Base-by-base conservation (phyloP, 2,797 vertebrate genomes). In the Microctenopoma lineatum region DNA sequence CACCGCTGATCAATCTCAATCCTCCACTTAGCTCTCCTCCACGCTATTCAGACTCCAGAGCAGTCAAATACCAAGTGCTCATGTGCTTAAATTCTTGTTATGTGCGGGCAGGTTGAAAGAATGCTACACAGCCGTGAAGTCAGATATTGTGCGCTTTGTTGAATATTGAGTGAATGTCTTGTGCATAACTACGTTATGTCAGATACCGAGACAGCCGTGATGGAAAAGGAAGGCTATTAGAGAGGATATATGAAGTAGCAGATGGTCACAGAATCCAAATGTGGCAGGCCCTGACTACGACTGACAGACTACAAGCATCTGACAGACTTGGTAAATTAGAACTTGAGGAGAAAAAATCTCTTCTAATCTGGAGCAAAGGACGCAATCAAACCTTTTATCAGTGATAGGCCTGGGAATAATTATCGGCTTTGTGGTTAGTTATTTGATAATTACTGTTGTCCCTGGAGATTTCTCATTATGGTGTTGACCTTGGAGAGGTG, bases 401-500 rank as follows among this genome's bases (percentile, higher is more conserved):
- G 72, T 73, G 54, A 70, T 66, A 73, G 59, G 74, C 80, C 77
- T 59, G 42, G 66, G 84, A 91, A 89, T 85, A 87, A 91, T 90
- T 81, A 87, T 83, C 48, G 75, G 83, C 74, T 82, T 84, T 78
- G 84, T 75, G 74, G 87, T 84, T 72, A 46, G 60, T 84, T 85
- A 79, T 89, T 89, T 86, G 88, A 91, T 93, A 90, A 93, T 94
- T 87, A 84, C 85, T 52, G 58, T 46, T 71, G 86, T 92, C 91
- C 75, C 84, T 26, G 79, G 81, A 86, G 89, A 86, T 91, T 91
- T 92, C 86, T 92, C 91, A 92, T 92, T 89, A 91, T 87, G 83
- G 71, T 69, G 74, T 68, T 87, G 91, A 94, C 92, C 92, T 94
- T 94, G 92, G 80, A 55, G 85, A 89, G 86, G 87, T 77, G 81